These are phyloP conservation scores for Oscheius sp. DNA, from an alignment of 2,888 invertebrate genomes.

Conservation along the genomic window DNA sequence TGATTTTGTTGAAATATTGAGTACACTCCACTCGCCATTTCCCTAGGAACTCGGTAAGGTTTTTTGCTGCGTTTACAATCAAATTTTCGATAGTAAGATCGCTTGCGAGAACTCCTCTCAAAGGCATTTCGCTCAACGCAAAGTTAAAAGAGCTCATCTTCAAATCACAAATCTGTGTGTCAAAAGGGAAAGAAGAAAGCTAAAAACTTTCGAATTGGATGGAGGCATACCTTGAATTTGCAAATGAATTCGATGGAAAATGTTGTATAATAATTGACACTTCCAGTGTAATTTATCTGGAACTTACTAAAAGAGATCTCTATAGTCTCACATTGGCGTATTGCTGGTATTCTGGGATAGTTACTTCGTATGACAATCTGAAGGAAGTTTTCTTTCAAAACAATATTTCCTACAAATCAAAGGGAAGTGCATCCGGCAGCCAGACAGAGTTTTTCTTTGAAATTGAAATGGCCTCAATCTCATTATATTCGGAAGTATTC, in stretches of 20 bases:
- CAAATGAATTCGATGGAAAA: neutral
- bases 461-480: neutral
- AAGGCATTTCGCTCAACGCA: neutral
- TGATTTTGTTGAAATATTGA: too few species aligned
- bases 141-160: constrained; percentile 2
- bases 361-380: neutral
- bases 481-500: constrained; percentile 12
- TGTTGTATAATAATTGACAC: neutral
- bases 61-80: too few species aligned
- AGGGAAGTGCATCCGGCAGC: constrained; percentile 14
- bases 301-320: neutral
- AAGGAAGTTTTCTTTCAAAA: neutral
- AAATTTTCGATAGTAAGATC: too few species aligned
- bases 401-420: neutral
- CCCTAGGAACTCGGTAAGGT: constrained; percentile 1
- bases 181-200: constrained; percentile 2
- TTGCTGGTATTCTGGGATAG: constrained; percentile 4
- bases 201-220: neutral
- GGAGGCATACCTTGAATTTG: constrained; percentile 1
- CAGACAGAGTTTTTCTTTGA: neutral
- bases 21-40: constrained; percentile 8
- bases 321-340: neutral
- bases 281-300: neutral
- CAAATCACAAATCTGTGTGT: neutral
- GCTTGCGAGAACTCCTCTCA: too few species aligned